Evolutionary conservation across 1,140 invertebrate species (phyloP).

Genomic region (Popillia japonica): DNA sequence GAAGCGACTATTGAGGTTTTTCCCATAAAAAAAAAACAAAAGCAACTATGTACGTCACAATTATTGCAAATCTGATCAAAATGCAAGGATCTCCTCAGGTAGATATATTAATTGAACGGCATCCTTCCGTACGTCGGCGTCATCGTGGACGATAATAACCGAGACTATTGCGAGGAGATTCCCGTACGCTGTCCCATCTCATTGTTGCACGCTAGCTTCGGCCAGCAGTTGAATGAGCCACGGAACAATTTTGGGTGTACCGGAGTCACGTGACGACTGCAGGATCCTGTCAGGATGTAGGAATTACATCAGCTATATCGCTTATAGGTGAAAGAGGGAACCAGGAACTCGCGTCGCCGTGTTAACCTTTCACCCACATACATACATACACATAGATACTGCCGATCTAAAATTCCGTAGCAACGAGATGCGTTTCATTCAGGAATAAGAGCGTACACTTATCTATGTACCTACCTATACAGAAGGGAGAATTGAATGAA

Average conservation of each 20-base stretch:
- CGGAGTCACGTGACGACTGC: slow-evolving; percentile 24
- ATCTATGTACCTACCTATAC: no score
- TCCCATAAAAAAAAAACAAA: neutral
- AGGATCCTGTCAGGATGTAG: neutral
- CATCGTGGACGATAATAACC: neutral
- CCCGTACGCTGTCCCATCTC: neutral
- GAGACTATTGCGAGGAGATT: no score
- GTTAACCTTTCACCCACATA: neutral
- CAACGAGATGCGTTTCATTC: no score
- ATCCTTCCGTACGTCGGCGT: neutral
- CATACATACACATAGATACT: no score
- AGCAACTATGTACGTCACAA: neutral
- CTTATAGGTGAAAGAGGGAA: neutral
- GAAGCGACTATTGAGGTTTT: neutral
- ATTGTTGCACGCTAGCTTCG: neutral
- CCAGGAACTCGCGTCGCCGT: neutral
- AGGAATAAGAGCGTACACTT: no score
- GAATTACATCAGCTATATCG: neutral
- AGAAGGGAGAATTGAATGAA: no score
- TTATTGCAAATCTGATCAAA: no score
- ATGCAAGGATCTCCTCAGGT: no score
- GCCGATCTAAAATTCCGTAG: no score
- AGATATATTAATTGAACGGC: no score
- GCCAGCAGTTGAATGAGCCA: neutral
- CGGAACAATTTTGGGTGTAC: slow-evolving; percentile 20